Base-by-base conservation (phyloP, 1,140 invertebrate genomes). In the Drosophila orosa region DNA sequence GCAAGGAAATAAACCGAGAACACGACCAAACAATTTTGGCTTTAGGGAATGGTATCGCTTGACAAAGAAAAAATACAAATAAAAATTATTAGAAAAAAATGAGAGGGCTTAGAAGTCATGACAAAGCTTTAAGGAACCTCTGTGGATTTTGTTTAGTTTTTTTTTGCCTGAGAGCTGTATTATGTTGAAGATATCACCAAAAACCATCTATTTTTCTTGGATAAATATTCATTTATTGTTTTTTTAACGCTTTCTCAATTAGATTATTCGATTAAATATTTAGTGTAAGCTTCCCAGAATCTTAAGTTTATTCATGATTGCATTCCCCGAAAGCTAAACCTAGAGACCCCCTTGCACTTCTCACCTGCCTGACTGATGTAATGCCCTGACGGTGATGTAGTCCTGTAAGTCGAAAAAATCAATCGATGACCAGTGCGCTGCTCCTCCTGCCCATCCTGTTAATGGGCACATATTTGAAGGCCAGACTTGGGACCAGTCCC, bases 401-500 rank as follows among this genome's bases (percentile, higher is more conserved):
- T 62, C 67, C 39, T 71, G 74, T 29, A 27, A 48, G 52, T 40
- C 61, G 19, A 54, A 74, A 74, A 52, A 75, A 54, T 65, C 80
- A 86, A 86, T 86, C 82, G 82, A 85, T 85, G 78, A 67, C 60
- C 82, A 29, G 47, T 48, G 15, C 39, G 40, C 39, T 37, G 17
- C 56, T 27, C 19, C 63, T 61, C 33, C 63, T 19, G 35, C 35
- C 45, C 35, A 54, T 74, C 52, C 42, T 35, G 52, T 79, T 86
- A 87, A 86, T 86, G 83, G 83, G 47, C 59, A 65, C 59, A 65
- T 17, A 24, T 82, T 86, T 82, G 83, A 87, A 87, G 83, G 82
- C 71, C 83, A 81, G 68, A 62, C 67, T 74, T 33, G 17, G 58
- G n/a, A 33, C 33, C 24, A 24, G 57, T 45, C 59, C 45, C 35